Base-by-base conservation (phyloP, 1,140 invertebrate species). In the Conus ventricosus region DNA sequence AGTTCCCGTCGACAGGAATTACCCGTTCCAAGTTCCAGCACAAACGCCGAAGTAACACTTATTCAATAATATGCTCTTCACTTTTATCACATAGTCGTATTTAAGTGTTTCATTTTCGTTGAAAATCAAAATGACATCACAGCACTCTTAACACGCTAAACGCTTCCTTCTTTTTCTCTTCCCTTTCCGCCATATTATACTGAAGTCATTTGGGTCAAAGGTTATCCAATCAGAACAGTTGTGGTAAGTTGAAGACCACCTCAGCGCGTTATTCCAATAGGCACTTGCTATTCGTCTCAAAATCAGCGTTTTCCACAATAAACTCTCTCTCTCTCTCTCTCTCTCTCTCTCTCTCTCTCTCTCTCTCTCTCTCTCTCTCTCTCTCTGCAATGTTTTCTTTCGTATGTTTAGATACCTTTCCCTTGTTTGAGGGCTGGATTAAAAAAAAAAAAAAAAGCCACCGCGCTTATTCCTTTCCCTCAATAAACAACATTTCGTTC, bases 141-240 rank as follows among this genome's bases (percentile, higher is more conserved):
- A 71, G 67, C 15, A 71, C 13, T 13, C 13, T 7, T 17, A 71
- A 71, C 67, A 71, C 67, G 20, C 13, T 23, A 6, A 23, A 20
- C 7, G 67, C 20, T 84, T 86, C 17, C 60, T 63, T 25, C 25
- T 81, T 85, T 88, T 89, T 88, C 87, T 87, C 87, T 88, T 87
- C 89, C 78, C 60, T 85, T 89, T 91, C 90, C 90, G 90, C 89
- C 90, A 91, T 91, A 76, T 89, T 88, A 89, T 27, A 78, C 57
- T 57, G 71, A 39, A 84, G 71, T 53, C 55, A 81, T 89, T 88
- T 76, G 88, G 90, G 90, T 90, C 90, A 90, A 8, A 54, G 20
- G 83, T 81, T 88, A n/a, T 80, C 90, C 88, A 90, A 90, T 89
- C 53, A 76, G 88, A 88, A 51, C 60, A 54, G 39, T 25, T 67